phyloP scores from a whole-genome alignment of 2,797 vertebrate species.

The Sebastes flavidus region DNA sequence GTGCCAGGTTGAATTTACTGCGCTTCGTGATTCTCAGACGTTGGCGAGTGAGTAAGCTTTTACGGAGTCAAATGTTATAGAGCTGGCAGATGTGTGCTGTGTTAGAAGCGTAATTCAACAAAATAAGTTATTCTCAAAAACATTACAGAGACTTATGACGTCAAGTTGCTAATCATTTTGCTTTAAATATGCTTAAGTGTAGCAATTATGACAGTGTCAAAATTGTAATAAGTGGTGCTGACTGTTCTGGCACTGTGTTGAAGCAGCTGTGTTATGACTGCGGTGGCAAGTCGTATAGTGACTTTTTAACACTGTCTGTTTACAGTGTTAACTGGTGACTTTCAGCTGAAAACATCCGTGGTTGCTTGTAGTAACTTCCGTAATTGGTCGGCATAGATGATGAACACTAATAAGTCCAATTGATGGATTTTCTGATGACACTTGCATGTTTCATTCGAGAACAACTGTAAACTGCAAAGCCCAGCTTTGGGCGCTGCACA shows the following conservation, averaged over 20 bases:
- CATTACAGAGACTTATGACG: neutral
- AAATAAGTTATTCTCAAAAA: neutral
- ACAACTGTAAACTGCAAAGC: no score
- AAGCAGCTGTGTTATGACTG: neutral
- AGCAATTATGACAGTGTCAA: neutral
- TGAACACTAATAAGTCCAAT: no score
- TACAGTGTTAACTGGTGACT: no score
- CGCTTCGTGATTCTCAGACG: neutral
- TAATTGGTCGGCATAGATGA: no score
- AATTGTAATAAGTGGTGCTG: neutral
- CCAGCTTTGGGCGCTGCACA: no score
- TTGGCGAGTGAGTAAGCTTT: neutral
- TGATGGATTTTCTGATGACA: no score
- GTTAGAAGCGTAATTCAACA: neutral
- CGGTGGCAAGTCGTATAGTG: no score
- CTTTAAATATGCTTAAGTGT: neutral
- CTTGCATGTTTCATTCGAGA: no score
- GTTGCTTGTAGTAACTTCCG: no score
- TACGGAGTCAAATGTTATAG: constrained; percentile 9
- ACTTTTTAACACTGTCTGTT: no score
- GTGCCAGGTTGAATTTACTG: constrained; percentile 18
- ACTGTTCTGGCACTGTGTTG: neutral
- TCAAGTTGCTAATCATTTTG: neutral
- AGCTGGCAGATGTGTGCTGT: constrained; percentile 12
- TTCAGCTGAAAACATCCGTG: no score